Percentiles rank a stretch among this genome's conserved stretches.
Evolutionary conservation across 2,113 vertebrate species (phyloP).

Genomic region (Narcine bancroftii): DNA sequence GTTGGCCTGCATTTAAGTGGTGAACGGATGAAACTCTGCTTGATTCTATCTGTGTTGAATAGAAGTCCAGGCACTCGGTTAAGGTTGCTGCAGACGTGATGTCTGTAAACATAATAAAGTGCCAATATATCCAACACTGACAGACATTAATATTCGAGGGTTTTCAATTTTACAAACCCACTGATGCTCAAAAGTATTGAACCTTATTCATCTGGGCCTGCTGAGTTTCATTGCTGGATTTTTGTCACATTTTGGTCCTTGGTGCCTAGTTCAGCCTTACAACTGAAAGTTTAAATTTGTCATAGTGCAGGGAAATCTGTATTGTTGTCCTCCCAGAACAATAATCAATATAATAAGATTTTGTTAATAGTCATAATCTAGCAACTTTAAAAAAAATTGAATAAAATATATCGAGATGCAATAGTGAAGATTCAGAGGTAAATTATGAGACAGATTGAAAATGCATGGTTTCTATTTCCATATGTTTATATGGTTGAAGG

Average conservation of each 20-base stretch:
- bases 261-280: background rate
- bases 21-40: background rate
- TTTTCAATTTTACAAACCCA: slow-evolving; percentile 26
- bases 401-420: background rate
- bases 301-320: no score
- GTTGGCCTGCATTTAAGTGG: background rate
- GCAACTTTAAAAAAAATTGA: background rate
- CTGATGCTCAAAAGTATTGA: slow-evolving; percentile 5
- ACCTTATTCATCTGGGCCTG: background rate
- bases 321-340: background rate
- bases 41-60: background rate
- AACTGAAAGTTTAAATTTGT: no score
- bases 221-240: background rate
- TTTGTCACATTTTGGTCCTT: background rate
- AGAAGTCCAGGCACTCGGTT: background rate
- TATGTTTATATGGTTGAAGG: background rate
- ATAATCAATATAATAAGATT: background rate
- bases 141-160: background rate
- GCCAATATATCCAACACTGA: slow-evolving; percentile 16
- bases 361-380: background rate
- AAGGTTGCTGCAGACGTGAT: background rate
- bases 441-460: background rate
- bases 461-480: background rate
- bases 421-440: background rate
- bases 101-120: background rate